phyloP scores from a whole-genome alignment of 2,888 invertebrate genomes.

The Sphaerophoria rueppellii region DNA sequence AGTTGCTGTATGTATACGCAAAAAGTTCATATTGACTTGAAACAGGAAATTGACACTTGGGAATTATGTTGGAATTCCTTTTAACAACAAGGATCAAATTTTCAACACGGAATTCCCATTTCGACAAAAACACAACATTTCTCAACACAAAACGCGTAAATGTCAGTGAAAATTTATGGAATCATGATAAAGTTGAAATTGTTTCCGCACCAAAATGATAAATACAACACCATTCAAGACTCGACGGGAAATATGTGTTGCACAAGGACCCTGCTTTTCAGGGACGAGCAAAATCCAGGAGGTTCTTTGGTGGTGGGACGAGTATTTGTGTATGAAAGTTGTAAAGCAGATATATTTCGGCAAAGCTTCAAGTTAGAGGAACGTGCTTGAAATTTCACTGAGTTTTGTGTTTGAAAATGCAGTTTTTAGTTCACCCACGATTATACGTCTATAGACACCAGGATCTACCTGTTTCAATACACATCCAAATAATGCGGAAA shows the following conservation, averaged over 20 bases:
- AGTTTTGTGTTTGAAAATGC: conserved; percentile 28
- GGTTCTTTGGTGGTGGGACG: conserved; percentile 15
- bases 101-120: conserved; percentile 62
- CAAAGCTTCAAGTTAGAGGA: neutral
- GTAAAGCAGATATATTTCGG: conserved; percentile 15
- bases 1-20: conserved; percentile 29
- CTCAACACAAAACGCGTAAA: conserved; percentile 53
- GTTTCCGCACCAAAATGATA: conserved; percentile 47
- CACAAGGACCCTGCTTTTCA: neutral
- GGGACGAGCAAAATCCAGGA: conserved; percentile 22
- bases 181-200: conserved; percentile 70
- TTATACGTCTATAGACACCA: conserved; percentile 7
- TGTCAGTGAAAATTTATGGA: conserved; percentile 56
- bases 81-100: conserved; percentile 37
- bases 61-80: conserved; percentile 6
- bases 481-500: conserved; percentile 54
- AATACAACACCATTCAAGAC: neutral
- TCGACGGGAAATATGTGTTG: neutral
- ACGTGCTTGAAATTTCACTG: conserved; percentile 32
- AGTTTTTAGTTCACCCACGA: conserved; percentile 46
- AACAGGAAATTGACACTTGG: conserved; percentile 30
- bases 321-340: conserved; percentile 15
- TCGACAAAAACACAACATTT: conserved; percentile 29
- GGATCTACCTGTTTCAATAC: too few species aligned
- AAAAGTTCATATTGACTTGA: conserved; percentile 44